Evolutionary conservation across 2,113 vertebrate genomes (phyloP).

Genomic region (Acinonyx jubatus): DNA sequence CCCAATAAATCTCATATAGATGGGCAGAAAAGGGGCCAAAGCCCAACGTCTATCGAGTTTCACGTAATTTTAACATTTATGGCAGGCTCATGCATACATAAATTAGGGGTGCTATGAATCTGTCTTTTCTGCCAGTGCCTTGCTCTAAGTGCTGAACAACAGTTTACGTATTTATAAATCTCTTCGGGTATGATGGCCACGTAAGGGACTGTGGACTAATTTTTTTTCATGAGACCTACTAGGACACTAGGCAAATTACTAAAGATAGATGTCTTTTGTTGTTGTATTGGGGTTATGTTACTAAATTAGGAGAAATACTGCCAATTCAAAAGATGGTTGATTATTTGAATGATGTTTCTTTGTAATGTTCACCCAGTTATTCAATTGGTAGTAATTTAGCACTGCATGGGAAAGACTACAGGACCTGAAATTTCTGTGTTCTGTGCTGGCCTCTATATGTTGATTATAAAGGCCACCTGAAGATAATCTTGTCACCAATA

Average conservation of each 20-base stretch:
- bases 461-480: background rate
- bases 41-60: background rate
- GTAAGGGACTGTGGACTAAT: background rate
- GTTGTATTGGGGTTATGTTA: background rate
- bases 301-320: conserved; percentile 8
- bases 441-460: background rate
- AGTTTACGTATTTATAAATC: background rate
- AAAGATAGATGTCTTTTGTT: background rate
- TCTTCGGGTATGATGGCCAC: background rate
- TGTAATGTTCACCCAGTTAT: background rate
- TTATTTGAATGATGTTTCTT: conserved; percentile 18
- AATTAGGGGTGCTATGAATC: background rate
- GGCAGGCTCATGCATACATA: background rate
- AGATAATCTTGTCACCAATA: background rate
- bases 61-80: background rate
- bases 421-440: background rate
- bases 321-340: background rate
- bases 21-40: background rate
- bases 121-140: background rate
- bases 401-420: background rate
- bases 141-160: background rate
- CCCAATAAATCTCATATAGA: background rate
- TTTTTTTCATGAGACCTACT: background rate
- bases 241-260: background rate
- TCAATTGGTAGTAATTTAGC: background rate